Evolutionary conservation across 2,797 vertebrate genomes (phyloP).

Genomic region (Falco rusticolus): DNA sequence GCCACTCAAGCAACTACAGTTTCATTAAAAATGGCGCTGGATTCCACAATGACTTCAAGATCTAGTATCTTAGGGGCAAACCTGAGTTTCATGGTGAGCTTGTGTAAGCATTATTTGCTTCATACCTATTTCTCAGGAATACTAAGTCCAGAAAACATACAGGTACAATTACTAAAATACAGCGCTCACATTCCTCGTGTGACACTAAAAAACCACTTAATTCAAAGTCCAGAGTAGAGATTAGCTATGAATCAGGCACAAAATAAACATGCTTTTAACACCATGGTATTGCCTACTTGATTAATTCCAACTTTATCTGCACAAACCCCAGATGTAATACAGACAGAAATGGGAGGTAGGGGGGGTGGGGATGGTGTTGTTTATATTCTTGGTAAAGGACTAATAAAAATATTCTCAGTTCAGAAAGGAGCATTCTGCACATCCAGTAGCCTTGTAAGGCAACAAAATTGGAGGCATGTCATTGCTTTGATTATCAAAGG

Average conservation of each 20-base stretch:
- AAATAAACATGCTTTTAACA: background rate
- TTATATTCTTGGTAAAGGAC: background rate
- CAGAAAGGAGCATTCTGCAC: background rate
- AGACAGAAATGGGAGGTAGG: background rate
- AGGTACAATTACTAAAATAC: background rate
- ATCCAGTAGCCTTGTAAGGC: background rate
- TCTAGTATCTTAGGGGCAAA: background rate
- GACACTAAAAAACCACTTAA: background rate
- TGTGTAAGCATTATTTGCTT: background rate
- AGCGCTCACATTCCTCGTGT: background rate
- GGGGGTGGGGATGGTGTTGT: background rate
- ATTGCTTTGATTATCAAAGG: background rate
- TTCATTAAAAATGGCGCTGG: background rate
- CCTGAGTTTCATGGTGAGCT: background rate
- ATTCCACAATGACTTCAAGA: background rate
- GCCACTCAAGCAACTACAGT: background rate
- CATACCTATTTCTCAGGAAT: background rate
- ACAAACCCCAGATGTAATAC: background rate
- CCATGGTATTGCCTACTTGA: background rate
- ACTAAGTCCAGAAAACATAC: background rate
- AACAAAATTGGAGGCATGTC: background rate
- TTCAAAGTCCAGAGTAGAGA: background rate
- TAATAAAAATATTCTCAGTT: background rate
- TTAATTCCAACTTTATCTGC: background rate
- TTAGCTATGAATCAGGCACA: fast-evolving